Percentiles rank a stretch among this genome's conserved stretches.
Conservation (phyloP, 2,888 invertebrate genomes). For the Drosophila cognata region DNA sequence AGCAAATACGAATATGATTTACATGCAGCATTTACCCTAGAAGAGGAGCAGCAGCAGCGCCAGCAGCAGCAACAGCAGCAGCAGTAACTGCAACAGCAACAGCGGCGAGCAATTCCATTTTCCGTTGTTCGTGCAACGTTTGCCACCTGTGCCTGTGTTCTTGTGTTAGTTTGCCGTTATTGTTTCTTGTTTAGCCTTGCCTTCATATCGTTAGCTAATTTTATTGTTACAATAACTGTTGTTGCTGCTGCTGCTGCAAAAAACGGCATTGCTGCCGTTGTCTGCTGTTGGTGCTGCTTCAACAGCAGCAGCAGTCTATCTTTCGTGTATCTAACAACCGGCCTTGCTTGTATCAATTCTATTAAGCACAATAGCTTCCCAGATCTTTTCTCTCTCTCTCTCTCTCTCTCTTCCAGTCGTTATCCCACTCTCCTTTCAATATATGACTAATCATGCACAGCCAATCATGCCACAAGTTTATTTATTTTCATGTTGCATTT, state of each 20-base stretch:
- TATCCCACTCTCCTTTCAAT: conserved; percentile 53
- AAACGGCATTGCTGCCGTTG: conserved; percentile 65
- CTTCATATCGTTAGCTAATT: conserved; percentile 81
- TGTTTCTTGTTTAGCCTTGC: conserved; percentile 70
- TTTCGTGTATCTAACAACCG: conserved; percentile 75
- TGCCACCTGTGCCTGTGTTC: conserved; percentile 76
- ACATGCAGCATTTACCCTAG: conserved; percentile 60
- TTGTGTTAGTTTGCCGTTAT: conserved; percentile 77
- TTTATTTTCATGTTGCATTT: conserved; percentile 78
- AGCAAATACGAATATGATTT: conserved; percentile 68
- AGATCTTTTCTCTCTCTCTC: conserved; percentile 6
- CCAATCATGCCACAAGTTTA: conserved; percentile 80
- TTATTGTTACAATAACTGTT: conserved; percentile 81
- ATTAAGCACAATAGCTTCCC: conserved; percentile 71
- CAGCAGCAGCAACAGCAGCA: conserved; percentile 27
- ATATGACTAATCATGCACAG: conserved; percentile 79
- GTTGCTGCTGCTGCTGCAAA: conserved; percentile 62
- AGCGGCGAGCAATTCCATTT: conserved; percentile 55
- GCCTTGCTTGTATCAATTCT: conserved; percentile 79
- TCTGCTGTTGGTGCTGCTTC: conserved; percentile 53
- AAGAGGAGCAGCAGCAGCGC: conserved; percentile 19
- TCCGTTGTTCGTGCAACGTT: conserved; percentile 77
- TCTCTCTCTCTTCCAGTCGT: conserved; percentile 5
- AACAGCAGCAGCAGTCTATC: conserved; percentile 57
- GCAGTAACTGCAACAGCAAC: conserved; percentile 17